Evolutionary conservation across 2,113 vertebrate genomes (phyloP), one percentile per base, ranked within the genome.

Genomic region (Corythoichthys haematopterus): DNA sequence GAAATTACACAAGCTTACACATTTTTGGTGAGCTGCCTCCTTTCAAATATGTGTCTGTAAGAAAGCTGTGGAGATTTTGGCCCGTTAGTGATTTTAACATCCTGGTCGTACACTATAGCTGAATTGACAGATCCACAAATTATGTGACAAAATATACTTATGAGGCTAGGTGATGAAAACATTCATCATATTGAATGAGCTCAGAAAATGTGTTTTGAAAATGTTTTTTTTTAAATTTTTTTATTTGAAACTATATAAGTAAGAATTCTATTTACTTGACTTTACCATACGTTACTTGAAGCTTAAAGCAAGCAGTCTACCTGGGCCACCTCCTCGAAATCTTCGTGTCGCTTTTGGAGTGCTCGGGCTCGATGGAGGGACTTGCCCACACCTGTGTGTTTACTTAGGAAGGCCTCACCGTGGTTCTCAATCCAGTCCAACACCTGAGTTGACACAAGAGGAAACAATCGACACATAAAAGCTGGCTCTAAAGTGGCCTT

Each of bases 381-480:
- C 74, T 99, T 99, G 53, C 97, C 97, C 71, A 98, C 96, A 1
- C 97, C 97, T 0, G 97, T 99, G 69, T 99, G 97, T 76, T 99
- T 98, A 87, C 97, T 99, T 71, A 99, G 94, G 74, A 99, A 99
- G 53, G 97, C 97, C 88, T 99, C 97, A 57, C 97, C 97, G 0
- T 99, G 97, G 88, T 99, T 99, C 88, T 99, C 97, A 28, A 99
- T 99, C 97, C 97, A 99, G 83, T 99, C 97, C 88, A 99, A 89
- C 67, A 99, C 97, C 97, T 99, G 67, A 3, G 28, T 20, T 65
- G 47, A 68, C n/a, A 85, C 12, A 71, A n/a, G 20, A 59, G 43
- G 64, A 0, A n/a, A 0, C 4, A 45, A 28, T 7, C 36, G 10
- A 36, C 0, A 3, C 75, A 83, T 69, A 10, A 7, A 40, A 64